Base-by-base conservation (phyloP, 1,140 invertebrate species). In the Eulimnadia texana region DNA sequence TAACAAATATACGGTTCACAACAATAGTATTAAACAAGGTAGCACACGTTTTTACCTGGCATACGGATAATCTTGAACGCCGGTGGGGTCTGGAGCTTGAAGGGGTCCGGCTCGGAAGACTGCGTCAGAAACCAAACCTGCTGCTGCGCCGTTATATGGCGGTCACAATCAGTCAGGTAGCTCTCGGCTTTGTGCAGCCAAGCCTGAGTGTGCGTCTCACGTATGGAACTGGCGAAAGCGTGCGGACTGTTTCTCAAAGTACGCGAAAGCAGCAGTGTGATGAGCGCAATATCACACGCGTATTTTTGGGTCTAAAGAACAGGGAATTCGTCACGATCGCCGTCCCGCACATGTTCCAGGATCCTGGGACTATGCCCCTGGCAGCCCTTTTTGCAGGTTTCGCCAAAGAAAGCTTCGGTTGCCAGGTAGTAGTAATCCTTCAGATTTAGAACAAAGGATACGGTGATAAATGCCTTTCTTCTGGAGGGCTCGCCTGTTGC, bases 381-480 rank as follows among this genome's bases (percentile, higher is more conserved):
- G n/a, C 29, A 58, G 11, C 16, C 29, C 11, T 20, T 27, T n/a
- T 58, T 58, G 60, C 60, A 61, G 28, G 9, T 9, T 1, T 33
- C 27, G 20, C 55, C 22, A 13, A 23, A 20, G 0, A 28, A 33
- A 13, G 13, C 19, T 20, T 57, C 27, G 3, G 55, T 33, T 16
- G 28, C 55, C 11, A 57, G 20, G 27, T 57, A 57, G 20, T 57
- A 57, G n/a, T 19, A 16, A 19, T 54, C 42, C 25, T 22, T 52
- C 9, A 60, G 1, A 22, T 60, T 42, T n/a, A 60, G 13, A n/a
- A 11, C 60, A 25, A 23, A 60, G 25, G 13, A 27, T 42, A 29
- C 28, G 25, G 25, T n/a, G n/a, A n/a, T 61, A 61, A 19, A 61
- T 10, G 13, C 56, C 60, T 24, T 61, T 61, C 13, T 29, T 50